Percentiles rank a stretch among this genome's conserved stretches.
Evolutionary conservation across 2,797 vertebrate genomes (phyloP).

Genomic region (Xenops minutus): DNA sequence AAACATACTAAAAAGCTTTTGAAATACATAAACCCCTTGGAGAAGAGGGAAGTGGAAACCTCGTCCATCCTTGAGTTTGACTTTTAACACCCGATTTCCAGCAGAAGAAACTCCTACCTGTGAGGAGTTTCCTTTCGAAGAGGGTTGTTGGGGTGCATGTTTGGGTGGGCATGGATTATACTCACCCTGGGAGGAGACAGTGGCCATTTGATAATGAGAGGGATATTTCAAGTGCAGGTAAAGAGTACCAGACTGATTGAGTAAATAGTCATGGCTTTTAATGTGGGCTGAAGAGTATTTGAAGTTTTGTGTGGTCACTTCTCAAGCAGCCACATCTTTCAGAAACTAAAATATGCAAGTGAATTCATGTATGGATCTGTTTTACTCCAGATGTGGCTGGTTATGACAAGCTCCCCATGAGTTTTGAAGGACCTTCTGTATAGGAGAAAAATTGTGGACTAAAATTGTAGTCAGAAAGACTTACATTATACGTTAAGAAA

Average conservation of each 20-base stretch:
- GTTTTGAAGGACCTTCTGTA: not conserved
- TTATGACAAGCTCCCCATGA: not conserved
- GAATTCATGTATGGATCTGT: not conserved
- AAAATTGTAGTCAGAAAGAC: not conserved
- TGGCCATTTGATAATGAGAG: not conserved
- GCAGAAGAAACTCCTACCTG: not conserved
- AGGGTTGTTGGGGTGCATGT: not conserved
- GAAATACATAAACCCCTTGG: not conserved
- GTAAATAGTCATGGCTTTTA: not conserved
- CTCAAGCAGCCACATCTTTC: not conserved
- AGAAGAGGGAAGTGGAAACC: not conserved
- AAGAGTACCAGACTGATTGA: not conserved
- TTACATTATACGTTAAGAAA: not conserved
- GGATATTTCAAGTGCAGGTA: not conserved
- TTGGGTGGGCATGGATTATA: not conserved
- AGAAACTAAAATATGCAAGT: not conserved
- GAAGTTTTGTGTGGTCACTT: not conserved
- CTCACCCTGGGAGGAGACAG: not conserved
- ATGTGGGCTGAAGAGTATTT: not conserved
- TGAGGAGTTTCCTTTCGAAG: accelerated
- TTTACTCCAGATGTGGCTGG: not conserved
- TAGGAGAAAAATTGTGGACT: not conserved
- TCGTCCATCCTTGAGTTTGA: not conserved
- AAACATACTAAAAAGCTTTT: not conserved
- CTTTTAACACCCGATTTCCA: not conserved